Evolutionary conservation across 2,113 vertebrate genomes (phyloP).

Genomic region (Cynoglossus semilaevis): DNA sequence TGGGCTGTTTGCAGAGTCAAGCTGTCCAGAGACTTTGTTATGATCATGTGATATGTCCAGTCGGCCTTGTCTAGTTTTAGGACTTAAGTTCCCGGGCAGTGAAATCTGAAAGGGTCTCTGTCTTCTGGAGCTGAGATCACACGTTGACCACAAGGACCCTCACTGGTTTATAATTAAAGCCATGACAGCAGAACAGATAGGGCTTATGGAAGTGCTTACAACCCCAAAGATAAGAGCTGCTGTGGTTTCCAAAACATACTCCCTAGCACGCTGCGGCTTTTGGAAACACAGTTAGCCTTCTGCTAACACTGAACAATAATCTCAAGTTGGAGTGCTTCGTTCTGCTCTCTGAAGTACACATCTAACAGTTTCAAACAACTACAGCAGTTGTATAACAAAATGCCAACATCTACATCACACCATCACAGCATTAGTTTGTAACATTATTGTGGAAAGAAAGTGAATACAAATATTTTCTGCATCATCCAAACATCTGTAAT

Average conservation of each 20-base stretch:
- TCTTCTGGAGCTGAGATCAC: conserved; percentile 21
- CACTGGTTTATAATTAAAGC: conserved; percentile 54
- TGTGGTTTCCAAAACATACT: conserved; percentile 54
- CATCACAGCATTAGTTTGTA: conserved; percentile 23
- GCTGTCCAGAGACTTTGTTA: neutral
- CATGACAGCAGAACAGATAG: conserved; percentile 34
- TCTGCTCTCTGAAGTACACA: conserved; percentile 34
- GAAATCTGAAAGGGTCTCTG: conserved; percentile 4
- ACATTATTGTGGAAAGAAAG: conserved; percentile 28
- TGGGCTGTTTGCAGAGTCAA: conserved; percentile 7
- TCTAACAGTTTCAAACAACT: conserved; percentile 64
- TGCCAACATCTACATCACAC: conserved; percentile 38
- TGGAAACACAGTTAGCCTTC: conserved; percentile 50
- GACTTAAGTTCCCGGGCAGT: neutral
- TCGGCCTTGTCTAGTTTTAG: conserved; percentile 1
- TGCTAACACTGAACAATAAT: conserved; percentile 16
- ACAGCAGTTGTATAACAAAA: conserved; percentile 44
- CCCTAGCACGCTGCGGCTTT: conserved; percentile 26
- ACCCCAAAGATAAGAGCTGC: conserved; percentile 42
- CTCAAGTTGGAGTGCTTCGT: conserved; percentile 16
- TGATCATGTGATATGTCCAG: neutral
- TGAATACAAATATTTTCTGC: conserved; percentile 18
- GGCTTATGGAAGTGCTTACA: conserved; percentile 62
- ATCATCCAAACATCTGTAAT: conserved; percentile 9
- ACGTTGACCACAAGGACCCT: conserved; percentile 5